phyloP scores from a whole-genome alignment of 2,113 vertebrate genomes.

The Poecile atricapillus region DNA sequence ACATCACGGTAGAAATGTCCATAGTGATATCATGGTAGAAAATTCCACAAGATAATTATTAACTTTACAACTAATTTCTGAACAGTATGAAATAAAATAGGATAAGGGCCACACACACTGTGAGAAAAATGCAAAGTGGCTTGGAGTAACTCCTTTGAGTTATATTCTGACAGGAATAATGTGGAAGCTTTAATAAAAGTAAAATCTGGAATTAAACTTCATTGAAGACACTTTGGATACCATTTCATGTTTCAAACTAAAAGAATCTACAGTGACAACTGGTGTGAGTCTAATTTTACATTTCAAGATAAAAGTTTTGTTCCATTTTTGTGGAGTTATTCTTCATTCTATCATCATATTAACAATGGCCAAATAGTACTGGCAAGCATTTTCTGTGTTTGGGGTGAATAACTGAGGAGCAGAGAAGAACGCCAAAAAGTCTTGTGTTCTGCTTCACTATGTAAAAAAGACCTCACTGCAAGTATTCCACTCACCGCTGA shows the following conservation, averaged over 20 bases:
- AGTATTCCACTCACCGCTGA: not conserved
- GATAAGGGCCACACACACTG: not conserved
- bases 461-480: not conserved
- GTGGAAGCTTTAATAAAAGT: not conserved
- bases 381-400: not conserved
- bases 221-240: not conserved
- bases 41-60: not conserved
- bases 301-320: not conserved
- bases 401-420: not conserved
- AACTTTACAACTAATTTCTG: not conserved
- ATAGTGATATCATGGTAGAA: not conserved
- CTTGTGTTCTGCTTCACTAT: not conserved
- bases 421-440: not conserved
- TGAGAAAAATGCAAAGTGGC: not conserved
- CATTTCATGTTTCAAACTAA: not conserved
- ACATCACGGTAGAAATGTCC: not conserved
- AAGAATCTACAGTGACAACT: not conserved
- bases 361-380: not conserved
- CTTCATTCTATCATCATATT: not conserved
- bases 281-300: not conserved
- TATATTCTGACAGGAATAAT: not conserved
- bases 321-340: not conserved
- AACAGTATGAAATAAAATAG: not conserved
- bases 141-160: not conserved
- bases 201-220: not conserved